phyloP scores from a whole-genome alignment of 2,113 vertebrate genomes.

The Dicaeum eximium region DNA sequence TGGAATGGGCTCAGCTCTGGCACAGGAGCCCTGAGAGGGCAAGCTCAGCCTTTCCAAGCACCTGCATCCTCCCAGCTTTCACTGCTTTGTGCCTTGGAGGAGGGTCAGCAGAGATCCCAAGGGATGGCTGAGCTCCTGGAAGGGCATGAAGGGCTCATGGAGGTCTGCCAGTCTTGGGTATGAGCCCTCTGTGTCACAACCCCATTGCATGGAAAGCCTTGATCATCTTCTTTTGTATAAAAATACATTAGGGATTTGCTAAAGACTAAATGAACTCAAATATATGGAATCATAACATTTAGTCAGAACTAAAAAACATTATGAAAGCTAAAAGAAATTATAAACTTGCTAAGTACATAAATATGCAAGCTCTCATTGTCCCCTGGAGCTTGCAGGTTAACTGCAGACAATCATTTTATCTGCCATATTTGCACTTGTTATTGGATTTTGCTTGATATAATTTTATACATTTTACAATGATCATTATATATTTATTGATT shows the following conservation, averaged over 20 bases:
- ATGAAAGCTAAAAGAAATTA: neutral
- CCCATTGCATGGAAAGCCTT: neutral
- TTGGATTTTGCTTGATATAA: neutral
- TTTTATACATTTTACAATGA: neutral
- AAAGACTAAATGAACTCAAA: neutral
- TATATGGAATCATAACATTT: neutral
- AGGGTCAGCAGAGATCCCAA: neutral
- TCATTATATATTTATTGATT: neutral
- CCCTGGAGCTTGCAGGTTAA: neutral
- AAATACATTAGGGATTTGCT: neutral
- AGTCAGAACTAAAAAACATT: neutral
- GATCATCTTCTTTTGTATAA: neutral
- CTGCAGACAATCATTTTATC: neutral
- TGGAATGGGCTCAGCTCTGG: accelerated
- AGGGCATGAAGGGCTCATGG: neutral
- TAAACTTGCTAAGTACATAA: neutral
- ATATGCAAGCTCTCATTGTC: neutral
- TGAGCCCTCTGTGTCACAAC: neutral
- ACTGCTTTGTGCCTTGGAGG: neutral
- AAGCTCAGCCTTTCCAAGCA: neutral
- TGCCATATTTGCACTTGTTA: neutral
- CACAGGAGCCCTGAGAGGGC: neutral
- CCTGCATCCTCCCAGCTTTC: neutral
- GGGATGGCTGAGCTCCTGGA: neutral
- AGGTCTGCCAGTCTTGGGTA: neutral